Evolutionary conservation across 1,140 invertebrate species (phyloP), one percentile per base, ranked within the genome.

Genomic region (Chelonus insularis): DNA sequence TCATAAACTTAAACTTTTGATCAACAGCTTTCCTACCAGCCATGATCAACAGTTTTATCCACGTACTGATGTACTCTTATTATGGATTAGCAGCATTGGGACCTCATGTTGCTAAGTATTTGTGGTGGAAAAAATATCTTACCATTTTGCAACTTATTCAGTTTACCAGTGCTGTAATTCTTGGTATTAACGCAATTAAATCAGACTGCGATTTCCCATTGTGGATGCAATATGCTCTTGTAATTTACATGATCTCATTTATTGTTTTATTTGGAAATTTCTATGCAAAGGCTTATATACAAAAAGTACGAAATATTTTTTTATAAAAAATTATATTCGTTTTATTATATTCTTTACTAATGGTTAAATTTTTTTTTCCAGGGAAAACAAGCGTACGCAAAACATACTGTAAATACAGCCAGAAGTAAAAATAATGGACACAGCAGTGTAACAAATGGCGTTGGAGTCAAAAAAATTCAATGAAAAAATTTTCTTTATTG

Each of bases 111-210:
- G 83, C 87, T 72, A 89, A 89, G 73, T 95, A 91, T 73, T 81
- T 96, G 0, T 96, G 93, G 93, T 97, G 94, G 93, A 97, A 97
- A 77, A 94, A 92, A 73, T 95, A 96, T 73, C 84, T 97, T 48
- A 97, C 95, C 0, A 89, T 91, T 52, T 79, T 95, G 21, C 93
- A 95, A 69, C 72, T 88, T 87, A 89, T 94, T 65, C 94, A 97
- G 81, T 97, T 96, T 81, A 90, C 91, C 1, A 88, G 87, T 65
- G 94, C 93, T 29, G 84, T 96, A 50, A 81, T 91, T 58, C 85
- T 96, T 56, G 93, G 94, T 9, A 82, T 90, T 16, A 92, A 94
- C 72, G 93, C 92, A 12, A 88, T 97, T 58, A 82, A 88, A 59
- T 88, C 88, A 0, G 88, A 90, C 50, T 97, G 95, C 79, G 89